Conservation (phyloP, 2,888 invertebrate species). For the Hydropsyche betteni region DNA sequence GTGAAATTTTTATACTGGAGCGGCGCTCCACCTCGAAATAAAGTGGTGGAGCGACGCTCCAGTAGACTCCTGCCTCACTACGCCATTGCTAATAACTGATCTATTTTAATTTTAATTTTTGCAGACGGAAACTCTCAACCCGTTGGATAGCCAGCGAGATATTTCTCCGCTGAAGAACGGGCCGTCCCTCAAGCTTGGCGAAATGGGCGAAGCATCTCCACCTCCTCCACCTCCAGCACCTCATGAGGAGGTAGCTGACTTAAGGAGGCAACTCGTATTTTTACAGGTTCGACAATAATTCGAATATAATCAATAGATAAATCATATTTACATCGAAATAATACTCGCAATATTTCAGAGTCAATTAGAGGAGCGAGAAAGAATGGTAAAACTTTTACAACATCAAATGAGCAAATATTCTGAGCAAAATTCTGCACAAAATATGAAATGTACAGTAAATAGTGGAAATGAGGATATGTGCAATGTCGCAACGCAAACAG, state of each 20-base stretch:
- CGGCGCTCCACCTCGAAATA: no score
- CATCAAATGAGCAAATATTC: constrained; percentile 74
- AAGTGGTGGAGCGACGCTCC: no score
- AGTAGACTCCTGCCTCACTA: no score
- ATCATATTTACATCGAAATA: constrained; percentile 37
- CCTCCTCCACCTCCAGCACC: constrained; percentile 65
- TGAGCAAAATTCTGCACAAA: constrained; percentile 53
- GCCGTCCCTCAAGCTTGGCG: constrained; percentile 69
- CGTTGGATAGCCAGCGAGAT: constrained; percentile 72
- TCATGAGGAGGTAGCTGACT: constrained; percentile 78
- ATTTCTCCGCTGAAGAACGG: constrained; percentile 61
- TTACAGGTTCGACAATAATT: constrained; percentile 68
- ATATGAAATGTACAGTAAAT: constrained; percentile 59
- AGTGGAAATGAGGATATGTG: constrained; percentile 69
- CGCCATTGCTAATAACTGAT: constrained; percentile 45
- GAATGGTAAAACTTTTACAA: constrained; percentile 81
- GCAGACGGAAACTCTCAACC: constrained; percentile 89
- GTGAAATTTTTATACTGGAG: no score
- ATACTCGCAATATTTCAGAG: constrained; percentile 62
- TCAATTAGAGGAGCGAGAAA: constrained; percentile 87
- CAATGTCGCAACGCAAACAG: constrained; percentile 88
- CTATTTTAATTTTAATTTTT: constrained; percentile 52
- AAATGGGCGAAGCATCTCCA: constrained; percentile 63
- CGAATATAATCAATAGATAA: no score
- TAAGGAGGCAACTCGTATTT: constrained; percentile 83